Percentiles rank a stretch among this genome's conserved stretches.
Conservation (phyloP, 2,797 vertebrate genomes). For the Eleutherodactylus coqui region DNA sequence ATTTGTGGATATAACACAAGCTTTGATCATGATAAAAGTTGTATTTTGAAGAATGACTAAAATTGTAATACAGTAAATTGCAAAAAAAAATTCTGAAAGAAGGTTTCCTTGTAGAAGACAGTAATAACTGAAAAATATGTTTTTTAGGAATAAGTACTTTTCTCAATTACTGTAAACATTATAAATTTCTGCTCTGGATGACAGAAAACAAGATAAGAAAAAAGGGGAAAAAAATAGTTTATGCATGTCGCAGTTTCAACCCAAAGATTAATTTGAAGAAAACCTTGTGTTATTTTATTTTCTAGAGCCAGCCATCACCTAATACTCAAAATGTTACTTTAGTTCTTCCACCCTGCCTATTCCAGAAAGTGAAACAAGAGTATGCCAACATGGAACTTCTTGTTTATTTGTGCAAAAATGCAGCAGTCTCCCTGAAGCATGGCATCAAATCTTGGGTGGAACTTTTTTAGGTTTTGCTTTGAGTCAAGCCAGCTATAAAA, state of each 20-base stretch:
- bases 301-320: neutral
- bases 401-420: too few relatives aligned
- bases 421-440: too few relatives aligned
- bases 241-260: neutral
- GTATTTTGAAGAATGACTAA: neutral
- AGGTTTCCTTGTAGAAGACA: constrained; percentile 5
- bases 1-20: neutral
- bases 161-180: too few relatives aligned
- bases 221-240: neutral
- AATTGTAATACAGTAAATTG: constrained; percentile 11
- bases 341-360: neutral
- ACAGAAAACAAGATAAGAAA: neutral
- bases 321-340: neutral
- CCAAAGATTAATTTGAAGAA: neutral
- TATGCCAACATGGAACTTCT: neutral
- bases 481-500: too few relatives aligned
- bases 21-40: constrained; percentile 60
- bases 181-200: too few relatives aligned
- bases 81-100: constrained; percentile 2
- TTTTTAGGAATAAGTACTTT: too few relatives aligned
- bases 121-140: neutral
- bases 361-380: neutral
- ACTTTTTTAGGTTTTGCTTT: too few relatives aligned
- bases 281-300: neutral
- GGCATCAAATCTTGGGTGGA: too few relatives aligned